Evolutionary conservation across 2,888 invertebrate species (phyloP), one percentile per base, ranked within the genome.

Genomic region (Lamellibrachia columna): DNA sequence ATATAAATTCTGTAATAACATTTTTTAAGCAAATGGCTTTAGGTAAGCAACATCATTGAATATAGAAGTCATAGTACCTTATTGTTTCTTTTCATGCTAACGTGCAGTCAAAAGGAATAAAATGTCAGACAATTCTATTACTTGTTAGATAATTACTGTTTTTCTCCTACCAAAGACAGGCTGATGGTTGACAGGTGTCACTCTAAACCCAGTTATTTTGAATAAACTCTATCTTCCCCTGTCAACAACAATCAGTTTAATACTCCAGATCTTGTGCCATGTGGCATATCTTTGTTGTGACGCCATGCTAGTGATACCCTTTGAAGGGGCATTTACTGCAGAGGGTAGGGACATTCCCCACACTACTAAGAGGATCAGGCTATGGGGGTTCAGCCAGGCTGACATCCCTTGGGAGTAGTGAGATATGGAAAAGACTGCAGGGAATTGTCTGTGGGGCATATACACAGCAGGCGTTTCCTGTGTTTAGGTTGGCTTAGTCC

Each of bases 151-250:
- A 75, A 75, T 75, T 75, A 75, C 75, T 75, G 22, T 15, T 75
- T 75, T 75, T 75, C n/a, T n/a, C 4, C 75, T n/a, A 75, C 2
- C 15, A 3, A 75, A 75, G n/a, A 22, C 75, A 75, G 75, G 3
- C 75, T 75, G 75, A n/a, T 75, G 75, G n/a, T 75, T 75, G 75
- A 75, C 75, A 75, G 75, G 22, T 75, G 75, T 75, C 75, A 75
- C 1, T 15, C 75, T 75, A n/a, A 75, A 15, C 15, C 75, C 75
- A 75, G 75, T 15, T 75, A n/a, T 75, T 15, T 75, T 75, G 75
- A 75, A 75, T 75, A n/a, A 75, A 75, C 75, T 75, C 75, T 75
- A 75, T 75, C 75, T 15, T 22, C n/a, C n/a, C 75, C 75, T 75
- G 75, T 75, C 75, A 75, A 75, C 75, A 75, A 75, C 75, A 75